phyloP scores from a whole-genome alignment of 2,888 invertebrate species.

The Zhuqinia jingwanae region DNA sequence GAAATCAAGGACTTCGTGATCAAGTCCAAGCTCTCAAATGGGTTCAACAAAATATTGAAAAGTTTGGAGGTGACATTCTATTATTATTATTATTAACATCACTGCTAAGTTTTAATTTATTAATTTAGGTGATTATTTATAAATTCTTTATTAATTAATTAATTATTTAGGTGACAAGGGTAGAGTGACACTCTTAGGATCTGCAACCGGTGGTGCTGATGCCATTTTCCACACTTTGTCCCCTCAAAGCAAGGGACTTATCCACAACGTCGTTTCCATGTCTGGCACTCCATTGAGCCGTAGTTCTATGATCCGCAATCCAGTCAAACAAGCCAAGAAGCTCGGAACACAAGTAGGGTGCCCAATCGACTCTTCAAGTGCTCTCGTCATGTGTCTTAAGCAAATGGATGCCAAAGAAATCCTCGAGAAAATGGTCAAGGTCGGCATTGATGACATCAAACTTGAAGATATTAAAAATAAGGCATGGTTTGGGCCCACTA shows the following conservation, averaged over 20 bases:
- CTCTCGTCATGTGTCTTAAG: slow-evolving; percentile 74
- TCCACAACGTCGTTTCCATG: slow-evolving; percentile 50
- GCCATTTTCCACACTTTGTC: slow-evolving; percentile 57
- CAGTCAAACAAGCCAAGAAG: slow-evolving; percentile 73
- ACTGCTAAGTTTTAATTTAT: too few species aligned
- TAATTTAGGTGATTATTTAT: too few species aligned
- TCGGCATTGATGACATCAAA: slow-evolving; percentile 7
- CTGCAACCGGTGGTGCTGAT: slow-evolving; percentile 54
- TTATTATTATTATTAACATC: too few species aligned
- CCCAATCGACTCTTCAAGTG: slow-evolving; percentile 68
- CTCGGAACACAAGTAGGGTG: slow-evolving; percentile 72
- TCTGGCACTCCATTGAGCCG: slow-evolving; percentile 61
- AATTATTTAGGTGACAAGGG: too few species aligned
- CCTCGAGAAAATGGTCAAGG: slow-evolving; percentile 57
- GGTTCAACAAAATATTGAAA: slow-evolving; percentile 71
- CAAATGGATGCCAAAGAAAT: slow-evolving; percentile 60
- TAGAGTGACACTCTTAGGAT: slow-evolving; percentile 61
- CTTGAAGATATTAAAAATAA: slow-evolving; percentile 26
- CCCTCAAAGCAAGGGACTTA: slow-evolving; percentile 60
- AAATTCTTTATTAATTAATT: too few species aligned
- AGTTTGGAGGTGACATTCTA: slow-evolving; percentile 72
- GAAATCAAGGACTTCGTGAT: slow-evolving; percentile 68
- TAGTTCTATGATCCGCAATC: slow-evolving; percentile 65
- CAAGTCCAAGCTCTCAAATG: slow-evolving; percentile 65
- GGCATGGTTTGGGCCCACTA: slow-evolving; percentile 68